Evolutionary conservation across 2,797 vertebrate genomes (phyloP), one percentile per base, ranked within the genome.

Genomic region (Aeoliscus strigatus): DNA sequence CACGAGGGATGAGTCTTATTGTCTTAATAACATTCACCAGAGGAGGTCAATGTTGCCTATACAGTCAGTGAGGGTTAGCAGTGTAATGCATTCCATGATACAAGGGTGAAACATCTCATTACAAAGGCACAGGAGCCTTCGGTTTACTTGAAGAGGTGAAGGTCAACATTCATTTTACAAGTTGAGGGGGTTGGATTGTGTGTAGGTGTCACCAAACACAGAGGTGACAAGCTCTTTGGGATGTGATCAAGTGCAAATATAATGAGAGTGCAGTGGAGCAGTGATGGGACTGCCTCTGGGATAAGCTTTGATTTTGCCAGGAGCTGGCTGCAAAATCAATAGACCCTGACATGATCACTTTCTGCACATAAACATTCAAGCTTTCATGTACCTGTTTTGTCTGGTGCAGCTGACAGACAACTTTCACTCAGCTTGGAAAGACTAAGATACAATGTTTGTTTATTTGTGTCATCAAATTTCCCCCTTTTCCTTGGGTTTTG

Each of bases 181-280:
- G 68, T 54, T 27, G 8, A 31, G 42, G 45, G 42, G 49, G 49
- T 46, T 67, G 71, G 67, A 75, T 74, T 66, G 76, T 52, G 60
- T 79, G 72, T 75, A 81, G 80, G 71, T 78, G 64, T 75, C 76
- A 75, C 70, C 73, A 73, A 80, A 66, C 78, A 71, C 57, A 28
- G 58, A 60, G 66, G 76, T 75, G 80, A 85, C 79, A 76, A 79
- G 64, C 73, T 80, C 73, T 73, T 76, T 68, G 73, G 79, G 70
- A 81, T 61, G 82, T 76, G 74, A 82, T 82, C 79, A 77, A 76
- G 63, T 59, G 29, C 56, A 76, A 77, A 83, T 84, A 75, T 79
- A 80, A 81, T 81, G 71, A 75, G 79, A 69, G 82, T 77, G 82
- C 76, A 75, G 72, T 58, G 60, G 66, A 80, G 72, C 81, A 62